A percentile compares a stretch with the other conserved stretches of the same genome.
Conservation (phyloP, 2,888 invertebrate species). For the Eurytoma californica region DNA sequence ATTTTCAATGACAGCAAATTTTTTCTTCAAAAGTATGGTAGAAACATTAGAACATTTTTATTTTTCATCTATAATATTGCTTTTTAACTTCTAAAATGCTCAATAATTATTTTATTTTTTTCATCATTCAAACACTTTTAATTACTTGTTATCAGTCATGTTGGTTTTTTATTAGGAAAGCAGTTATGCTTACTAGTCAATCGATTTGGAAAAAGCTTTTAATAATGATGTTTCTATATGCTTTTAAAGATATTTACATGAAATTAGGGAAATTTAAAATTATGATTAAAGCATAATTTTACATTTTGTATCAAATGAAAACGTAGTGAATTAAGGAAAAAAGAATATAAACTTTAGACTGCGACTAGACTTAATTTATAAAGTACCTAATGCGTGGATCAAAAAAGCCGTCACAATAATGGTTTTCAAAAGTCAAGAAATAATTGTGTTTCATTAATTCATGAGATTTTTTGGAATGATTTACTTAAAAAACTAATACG, state of each 20-base stretch:
- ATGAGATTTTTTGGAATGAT: no score
- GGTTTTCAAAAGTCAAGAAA: background rate
- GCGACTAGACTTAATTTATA: slow-evolving; percentile 25
- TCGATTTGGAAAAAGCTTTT: no score
- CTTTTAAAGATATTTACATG: slow-evolving; percentile 4
- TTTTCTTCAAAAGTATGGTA: slow-evolving; percentile 17
- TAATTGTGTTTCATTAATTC: no score
- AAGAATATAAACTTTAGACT: slow-evolving; percentile 19
- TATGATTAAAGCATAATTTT: background rate
- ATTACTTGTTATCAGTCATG: background rate
- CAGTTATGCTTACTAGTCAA: no score
- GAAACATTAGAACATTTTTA: background rate
- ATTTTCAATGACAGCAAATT: slow-evolving; percentile 23
- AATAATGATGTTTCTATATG: background rate
- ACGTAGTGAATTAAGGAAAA: background rate
- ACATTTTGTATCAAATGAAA: slow-evolving; percentile 8
- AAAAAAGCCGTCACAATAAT: slow-evolving; percentile 13
- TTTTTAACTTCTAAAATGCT: background rate
- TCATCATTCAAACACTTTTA: background rate
- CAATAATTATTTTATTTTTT: background rate
- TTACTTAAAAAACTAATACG: no score
- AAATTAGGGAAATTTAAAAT: background rate
- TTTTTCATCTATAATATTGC: background rate
- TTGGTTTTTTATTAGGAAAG: background rate
- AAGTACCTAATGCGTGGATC: slow-evolving; percentile 10